These are phyloP conservation scores for Perca schrenkii DNA, from an alignment of 2,113 vertebrate genomes.

Conservation along the genomic window DNA sequence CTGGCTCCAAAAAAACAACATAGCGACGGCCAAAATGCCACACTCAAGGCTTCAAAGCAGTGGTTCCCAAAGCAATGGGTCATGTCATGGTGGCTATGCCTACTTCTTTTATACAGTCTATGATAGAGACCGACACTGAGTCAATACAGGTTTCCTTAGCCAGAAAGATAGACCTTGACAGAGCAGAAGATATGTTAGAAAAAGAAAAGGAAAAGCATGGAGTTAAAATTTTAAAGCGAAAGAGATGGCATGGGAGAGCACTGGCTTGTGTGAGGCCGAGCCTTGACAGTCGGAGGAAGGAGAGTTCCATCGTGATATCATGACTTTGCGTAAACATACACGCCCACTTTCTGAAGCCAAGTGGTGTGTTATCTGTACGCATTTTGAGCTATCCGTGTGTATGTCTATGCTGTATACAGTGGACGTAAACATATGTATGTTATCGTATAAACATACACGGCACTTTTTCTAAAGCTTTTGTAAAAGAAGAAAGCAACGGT, in stretches of 20 bases:
- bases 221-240: constrained; percentile 25
- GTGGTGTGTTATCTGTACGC: too few species aligned
- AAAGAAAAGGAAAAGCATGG: constrained; percentile 21
- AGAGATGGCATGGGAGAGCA: background rate
- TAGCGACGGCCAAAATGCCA: background rate
- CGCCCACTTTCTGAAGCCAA: too few species aligned
- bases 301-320: background rate
- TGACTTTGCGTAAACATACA: too few species aligned
- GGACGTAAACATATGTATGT: too few species aligned
- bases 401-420: too few species aligned
- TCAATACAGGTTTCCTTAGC: constrained; percentile 36
- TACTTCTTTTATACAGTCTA: background rate
- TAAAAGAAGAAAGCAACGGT: too few species aligned
- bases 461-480: too few species aligned
- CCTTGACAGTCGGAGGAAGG: constrained; percentile 16
- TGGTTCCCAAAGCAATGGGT: background rate
- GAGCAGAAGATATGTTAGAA: constrained; percentile 2
- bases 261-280: background rate
- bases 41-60: background rate
- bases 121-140: constrained; percentile 15
- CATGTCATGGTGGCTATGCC: background rate
- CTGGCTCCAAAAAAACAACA: background rate
- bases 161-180: constrained; percentile 25
- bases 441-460: too few species aligned
- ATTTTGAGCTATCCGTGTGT: too few species aligned